Conservation (phyloP, 1,140 invertebrate species). For the Brachionus plicatilis region DNA sequence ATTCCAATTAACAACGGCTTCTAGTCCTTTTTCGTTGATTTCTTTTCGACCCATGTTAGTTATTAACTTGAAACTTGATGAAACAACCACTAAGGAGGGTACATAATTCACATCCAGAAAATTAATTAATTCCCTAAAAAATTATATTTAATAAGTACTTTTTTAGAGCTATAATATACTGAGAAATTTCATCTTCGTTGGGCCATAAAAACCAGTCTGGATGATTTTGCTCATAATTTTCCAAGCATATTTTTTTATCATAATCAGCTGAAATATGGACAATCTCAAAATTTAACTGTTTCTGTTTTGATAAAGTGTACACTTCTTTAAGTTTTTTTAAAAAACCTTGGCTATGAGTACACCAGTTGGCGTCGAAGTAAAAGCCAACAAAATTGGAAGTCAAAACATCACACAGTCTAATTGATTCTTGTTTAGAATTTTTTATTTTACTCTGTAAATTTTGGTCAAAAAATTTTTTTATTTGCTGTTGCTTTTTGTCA, state of each 20-base stretch:
- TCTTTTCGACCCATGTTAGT: constrained; percentile 6
- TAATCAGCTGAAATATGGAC: neutral
- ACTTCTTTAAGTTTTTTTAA: neutral
- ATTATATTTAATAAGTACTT: neutral
- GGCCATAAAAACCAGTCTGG: constrained; percentile 15
- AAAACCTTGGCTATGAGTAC: neutral
- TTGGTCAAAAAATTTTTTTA: neutral
- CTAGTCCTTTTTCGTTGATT: neutral
- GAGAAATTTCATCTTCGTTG: neutral
- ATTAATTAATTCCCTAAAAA: neutral
- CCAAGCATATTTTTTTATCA: neutral
- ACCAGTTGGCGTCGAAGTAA: constrained; percentile 26
- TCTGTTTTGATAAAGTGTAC: neutral
- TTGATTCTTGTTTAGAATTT: neutral
- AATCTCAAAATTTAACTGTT: neutral
- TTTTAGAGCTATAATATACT: neutral
- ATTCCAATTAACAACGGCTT: neutral
- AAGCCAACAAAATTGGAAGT: neutral
- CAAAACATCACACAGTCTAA: neutral
- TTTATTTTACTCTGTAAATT: neutral
- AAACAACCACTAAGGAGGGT: neutral
- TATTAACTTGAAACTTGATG: neutral
- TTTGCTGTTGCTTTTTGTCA: neutral
- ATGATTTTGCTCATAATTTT: neutral
- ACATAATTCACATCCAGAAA: neutral